These are phyloP conservation scores for Etheostoma perlongum DNA, from an alignment of 2,797 vertebrate species.

Conservation along the genomic window DNA sequence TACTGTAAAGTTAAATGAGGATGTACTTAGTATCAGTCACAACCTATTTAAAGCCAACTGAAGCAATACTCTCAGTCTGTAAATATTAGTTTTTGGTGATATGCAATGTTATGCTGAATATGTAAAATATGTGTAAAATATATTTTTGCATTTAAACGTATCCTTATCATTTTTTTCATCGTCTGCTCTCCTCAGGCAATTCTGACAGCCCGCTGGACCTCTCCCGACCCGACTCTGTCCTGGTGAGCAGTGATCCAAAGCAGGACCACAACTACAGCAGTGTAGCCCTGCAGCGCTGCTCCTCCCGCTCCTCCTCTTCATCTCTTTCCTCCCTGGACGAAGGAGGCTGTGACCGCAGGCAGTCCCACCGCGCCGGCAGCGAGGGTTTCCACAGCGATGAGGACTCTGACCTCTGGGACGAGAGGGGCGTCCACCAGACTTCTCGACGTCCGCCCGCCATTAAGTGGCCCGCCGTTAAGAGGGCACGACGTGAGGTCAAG, in stretches of 20 bases:
- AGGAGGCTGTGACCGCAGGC: conserved; percentile 88
- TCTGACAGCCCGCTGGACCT: conserved; percentile 89
- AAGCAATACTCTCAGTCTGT: neutral
- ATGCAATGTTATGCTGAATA: neutral
- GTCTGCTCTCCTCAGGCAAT: conserved; percentile 71
- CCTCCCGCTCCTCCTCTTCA: conserved; percentile 88
- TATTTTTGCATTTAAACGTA: neutral
- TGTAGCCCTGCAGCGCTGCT: conserved; percentile 90
- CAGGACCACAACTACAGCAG: conserved; percentile 99
- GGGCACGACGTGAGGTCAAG: conserved; percentile 86
- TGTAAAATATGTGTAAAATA: neutral
- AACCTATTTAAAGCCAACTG: neutral
- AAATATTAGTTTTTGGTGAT: neutral
- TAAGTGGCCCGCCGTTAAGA: conserved; percentile 86
- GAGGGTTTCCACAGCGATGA: conserved; percentile 97
- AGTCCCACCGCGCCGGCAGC: conserved; percentile 89
- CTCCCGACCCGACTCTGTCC: conserved; percentile 83
- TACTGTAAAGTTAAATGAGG: neutral
- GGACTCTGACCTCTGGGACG: conserved; percentile 91
- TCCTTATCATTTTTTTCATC: conserved; percentile 2
- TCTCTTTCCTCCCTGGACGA: conserved; percentile 94
- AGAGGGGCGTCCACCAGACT: conserved; percentile 76
- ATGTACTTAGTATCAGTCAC: neutral
- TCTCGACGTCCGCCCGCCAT: conserved; percentile 67
- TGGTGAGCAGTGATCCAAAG: conserved; percentile 92